Evolutionary conservation across 2,113 vertebrate genomes (phyloP).

Genomic region (Saccopteryx bilineata): DNA sequence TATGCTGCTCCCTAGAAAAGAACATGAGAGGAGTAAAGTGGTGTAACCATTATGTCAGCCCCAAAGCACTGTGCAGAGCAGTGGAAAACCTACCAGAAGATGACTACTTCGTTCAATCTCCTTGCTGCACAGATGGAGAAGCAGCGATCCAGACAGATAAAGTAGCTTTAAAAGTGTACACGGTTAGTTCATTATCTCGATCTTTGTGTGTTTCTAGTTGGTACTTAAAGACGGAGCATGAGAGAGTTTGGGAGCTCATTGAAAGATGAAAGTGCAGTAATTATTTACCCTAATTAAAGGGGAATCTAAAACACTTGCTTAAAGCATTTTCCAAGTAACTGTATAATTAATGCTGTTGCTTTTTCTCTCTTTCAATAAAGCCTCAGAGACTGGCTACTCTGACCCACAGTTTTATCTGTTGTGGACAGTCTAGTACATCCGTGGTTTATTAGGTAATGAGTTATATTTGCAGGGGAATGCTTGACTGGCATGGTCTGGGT

Average conservation of each 20-base stretch:
- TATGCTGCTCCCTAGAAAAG: background rate
- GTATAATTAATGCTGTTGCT: slow-evolving; percentile 76
- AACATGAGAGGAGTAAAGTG: background rate
- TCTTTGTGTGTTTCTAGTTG: slow-evolving; percentile 72
- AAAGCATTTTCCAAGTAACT: slow-evolving; percentile 72
- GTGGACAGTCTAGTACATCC: slow-evolving; percentile 71
- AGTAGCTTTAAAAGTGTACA: slow-evolving; percentile 60
- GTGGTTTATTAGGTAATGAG: slow-evolving; percentile 81
- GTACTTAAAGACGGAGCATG: slow-evolving; percentile 69
- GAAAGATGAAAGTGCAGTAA: slow-evolving; percentile 74
- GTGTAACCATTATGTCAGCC: background rate
- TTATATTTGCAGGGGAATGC: slow-evolving; percentile 81
- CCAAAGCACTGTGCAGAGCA: background rate
- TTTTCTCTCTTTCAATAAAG: slow-evolving; percentile 57
- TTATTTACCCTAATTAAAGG: slow-evolving; percentile 81
- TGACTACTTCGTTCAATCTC: slow-evolving; percentile 13
- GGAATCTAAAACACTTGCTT: slow-evolving; percentile 75
- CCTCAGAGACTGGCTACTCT: slow-evolving; percentile 67
- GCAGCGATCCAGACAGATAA: slow-evolving; percentile 54
- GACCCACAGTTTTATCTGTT: slow-evolving; percentile 69
- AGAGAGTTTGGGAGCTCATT: slow-evolving; percentile 74
- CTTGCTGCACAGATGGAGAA: slow-evolving; percentile 28
- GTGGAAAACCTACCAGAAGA: background rate
- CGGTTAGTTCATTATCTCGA: slow-evolving; percentile 53
- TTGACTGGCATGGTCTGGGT: slow-evolving; percentile 65